Evolutionary conservation across 1,140 invertebrate species (phyloP).

Genomic region (Drosophila virilis): DNA sequence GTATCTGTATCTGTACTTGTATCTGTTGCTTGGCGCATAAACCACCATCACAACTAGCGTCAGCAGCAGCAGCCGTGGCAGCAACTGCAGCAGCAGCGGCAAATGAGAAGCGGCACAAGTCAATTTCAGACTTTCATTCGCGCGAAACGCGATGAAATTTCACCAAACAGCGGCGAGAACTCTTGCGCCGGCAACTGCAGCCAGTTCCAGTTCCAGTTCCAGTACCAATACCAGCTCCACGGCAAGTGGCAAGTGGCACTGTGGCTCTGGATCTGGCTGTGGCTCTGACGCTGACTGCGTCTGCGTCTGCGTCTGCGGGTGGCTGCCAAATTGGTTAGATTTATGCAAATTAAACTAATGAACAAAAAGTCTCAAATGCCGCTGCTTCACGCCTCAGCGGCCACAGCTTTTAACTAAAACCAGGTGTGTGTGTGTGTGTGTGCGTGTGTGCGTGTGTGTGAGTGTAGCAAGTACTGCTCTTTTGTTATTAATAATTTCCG

Average conservation of each 20-base stretch:
- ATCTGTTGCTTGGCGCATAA: constrained; percentile 51
- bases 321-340: constrained; percentile 46
- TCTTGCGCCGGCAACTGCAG: constrained; percentile 28
- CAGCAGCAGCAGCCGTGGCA: constrained; percentile 16
- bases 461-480: constrained; percentile 32
- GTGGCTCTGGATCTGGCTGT: not conserved
- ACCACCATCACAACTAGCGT: constrained; percentile 45
- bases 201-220: constrained; percentile 50
- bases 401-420: constrained; percentile 1
- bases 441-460: constrained; percentile 8
- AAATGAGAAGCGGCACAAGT: constrained; percentile 80
- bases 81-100: constrained; percentile 39
- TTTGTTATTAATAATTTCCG: constrained; percentile 80
- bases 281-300: constrained; percentile 8
- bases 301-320: constrained; percentile 33
- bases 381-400: constrained; percentile 69
- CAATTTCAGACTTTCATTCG: constrained; percentile 83
- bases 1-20: constrained; percentile 25
- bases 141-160: constrained; percentile 83
- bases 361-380: constrained; percentile 59
- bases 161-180: constrained; percentile 62
- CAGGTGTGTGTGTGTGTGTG: not conserved
- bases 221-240: constrained; percentile 41
- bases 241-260: constrained; percentile 22
- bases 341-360: constrained; percentile 77